A percentile compares a stretch with the other conserved stretches of the same genome.
These are phyloP conservation scores for Ctenomys sociabilis DNA, from an alignment of 2,113 vertebrate genomes.

Conservation along the genomic window DNA sequence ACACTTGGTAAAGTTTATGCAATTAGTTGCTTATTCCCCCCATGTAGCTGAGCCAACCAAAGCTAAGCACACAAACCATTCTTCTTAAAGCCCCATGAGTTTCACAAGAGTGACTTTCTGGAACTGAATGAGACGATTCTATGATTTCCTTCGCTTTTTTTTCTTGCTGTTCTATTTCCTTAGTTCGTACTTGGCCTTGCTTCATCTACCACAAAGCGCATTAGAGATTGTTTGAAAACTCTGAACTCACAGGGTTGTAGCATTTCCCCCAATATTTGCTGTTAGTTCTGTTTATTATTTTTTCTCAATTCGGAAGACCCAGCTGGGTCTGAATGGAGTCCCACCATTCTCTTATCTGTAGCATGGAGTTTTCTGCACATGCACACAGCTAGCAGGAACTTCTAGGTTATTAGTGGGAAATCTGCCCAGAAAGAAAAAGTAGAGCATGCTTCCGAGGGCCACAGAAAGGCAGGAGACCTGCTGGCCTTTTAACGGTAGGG, in stretches of 20 bases:
- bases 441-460: slow-evolving; percentile 4
- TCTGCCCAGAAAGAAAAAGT: background rate
- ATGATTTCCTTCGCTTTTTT: slow-evolving; percentile 64
- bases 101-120: slow-evolving; percentile 72
- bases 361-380: background rate
- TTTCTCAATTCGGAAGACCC: slow-evolving; percentile 36
- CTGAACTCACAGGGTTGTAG: slow-evolving; percentile 22
- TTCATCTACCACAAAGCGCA: slow-evolving; percentile 40
- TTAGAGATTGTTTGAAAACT: slow-evolving; percentile 37
- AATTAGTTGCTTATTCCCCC: slow-evolving; percentile 58
- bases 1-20: slow-evolving; percentile 66
- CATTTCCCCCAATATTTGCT: slow-evolving; percentile 21
- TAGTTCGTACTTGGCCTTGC: slow-evolving; percentile 52
- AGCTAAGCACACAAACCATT: slow-evolving; percentile 58
- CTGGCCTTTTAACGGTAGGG: slow-evolving; percentile 42
- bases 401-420: slow-evolving; percentile 17
- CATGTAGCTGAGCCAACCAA: slow-evolving; percentile 54
- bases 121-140: slow-evolving; percentile 69
- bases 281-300: slow-evolving; percentile 58
- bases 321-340: slow-evolving; percentile 49
- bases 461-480: background rate
- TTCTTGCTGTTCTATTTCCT: slow-evolving; percentile 30
- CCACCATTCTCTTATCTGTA: slow-evolving; percentile 34
- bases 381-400: background rate
- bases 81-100: slow-evolving; percentile 26